A percentile compares a stretch with the other conserved stretches of the same genome.
These are phyloP conservation scores for Romanogobio albipinnatus DNA, from an alignment of 2,113 vertebrate genomes.

Conservation along the genomic window DNA sequence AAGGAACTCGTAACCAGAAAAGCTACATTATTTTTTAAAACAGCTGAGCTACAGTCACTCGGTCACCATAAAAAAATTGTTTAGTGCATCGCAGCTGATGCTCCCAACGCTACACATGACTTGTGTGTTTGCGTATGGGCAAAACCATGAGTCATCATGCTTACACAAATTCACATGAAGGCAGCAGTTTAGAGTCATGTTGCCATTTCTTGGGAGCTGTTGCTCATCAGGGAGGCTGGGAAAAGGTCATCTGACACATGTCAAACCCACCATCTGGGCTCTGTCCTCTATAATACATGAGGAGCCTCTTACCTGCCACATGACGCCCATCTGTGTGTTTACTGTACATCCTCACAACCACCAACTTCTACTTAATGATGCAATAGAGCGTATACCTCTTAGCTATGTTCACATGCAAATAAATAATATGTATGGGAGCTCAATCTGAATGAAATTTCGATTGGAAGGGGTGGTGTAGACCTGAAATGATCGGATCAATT, in stretches of 20 bases:
- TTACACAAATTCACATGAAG: conserved; percentile 59
- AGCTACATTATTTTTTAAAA: too few species aligned
- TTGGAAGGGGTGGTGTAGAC: background rate
- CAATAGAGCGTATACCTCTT: background rate
- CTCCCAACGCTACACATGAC: background rate
- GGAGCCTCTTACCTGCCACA: conserved; percentile 43
- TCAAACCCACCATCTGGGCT: conserved; percentile 29
- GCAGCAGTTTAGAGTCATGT: conserved; percentile 10
- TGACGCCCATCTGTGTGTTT: conserved; percentile 18
- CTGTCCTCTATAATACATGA: conserved; percentile 51
- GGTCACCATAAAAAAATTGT: background rate
- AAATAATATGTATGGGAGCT: background rate
- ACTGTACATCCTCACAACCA: background rate
- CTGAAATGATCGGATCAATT: background rate
- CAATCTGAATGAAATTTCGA: background rate
- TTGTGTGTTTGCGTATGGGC: background rate
- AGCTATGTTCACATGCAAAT: background rate
- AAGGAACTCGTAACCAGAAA: too few species aligned
- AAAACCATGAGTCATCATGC: conserved; percentile 38
- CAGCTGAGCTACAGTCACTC: too few species aligned
- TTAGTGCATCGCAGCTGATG: background rate
- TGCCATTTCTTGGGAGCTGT: conserved; percentile 10
- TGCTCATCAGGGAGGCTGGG: conserved; percentile 36
- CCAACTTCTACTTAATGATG: background rate
- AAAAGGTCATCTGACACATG: conserved; percentile 27